These are phyloP conservation scores for Drosophila simulans DNA, from an alignment of 1,140 invertebrate genomes.

Conservation along the genomic window DNA sequence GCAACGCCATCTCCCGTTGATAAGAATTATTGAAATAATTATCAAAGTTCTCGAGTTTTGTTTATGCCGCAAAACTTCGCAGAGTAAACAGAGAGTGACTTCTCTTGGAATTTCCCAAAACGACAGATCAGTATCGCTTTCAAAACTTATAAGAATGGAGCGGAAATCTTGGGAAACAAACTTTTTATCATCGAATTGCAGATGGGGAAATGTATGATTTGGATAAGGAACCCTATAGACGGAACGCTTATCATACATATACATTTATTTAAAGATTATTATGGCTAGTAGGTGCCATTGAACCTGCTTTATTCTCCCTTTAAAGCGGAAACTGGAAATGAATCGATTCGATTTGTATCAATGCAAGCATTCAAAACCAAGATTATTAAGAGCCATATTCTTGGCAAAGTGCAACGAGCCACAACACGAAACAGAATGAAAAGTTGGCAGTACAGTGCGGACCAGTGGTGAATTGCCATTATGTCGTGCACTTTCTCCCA, in stretches of 20 bases:
- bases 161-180: slow-evolving; percentile 12
- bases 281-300: too few species aligned
- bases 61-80: slow-evolving; percentile 37
- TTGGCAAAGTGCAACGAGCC: slow-evolving; percentile 1
- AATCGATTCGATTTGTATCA: slow-evolving; percentile 1
- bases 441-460: slow-evolving; percentile 8
- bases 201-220: not conserved
- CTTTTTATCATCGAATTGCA: slow-evolving; percentile 6
- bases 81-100: slow-evolving; percentile 32
- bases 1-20: slow-evolving; percentile 12
- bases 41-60: slow-evolving; percentile 41
- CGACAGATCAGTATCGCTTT: slow-evolving; percentile 19
- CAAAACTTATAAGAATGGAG: not conserved
- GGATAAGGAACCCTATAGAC: not conserved
- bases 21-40: slow-evolving; percentile 43
- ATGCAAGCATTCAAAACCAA: not conserved
- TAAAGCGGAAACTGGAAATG: too few species aligned
- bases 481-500: slow-evolving; percentile 16
- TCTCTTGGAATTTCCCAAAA: slow-evolving; percentile 14
- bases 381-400: slow-evolving; percentile 2
- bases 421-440: not conserved
- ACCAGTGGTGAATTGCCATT: slow-evolving; percentile 16
- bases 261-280: too few species aligned
- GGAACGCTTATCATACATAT: too few species aligned
- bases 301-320: too few species aligned